These are phyloP conservation scores for Mystacides longicornis DNA, from an alignment of 2,888 invertebrate genomes.

Conservation along the genomic window DNA sequence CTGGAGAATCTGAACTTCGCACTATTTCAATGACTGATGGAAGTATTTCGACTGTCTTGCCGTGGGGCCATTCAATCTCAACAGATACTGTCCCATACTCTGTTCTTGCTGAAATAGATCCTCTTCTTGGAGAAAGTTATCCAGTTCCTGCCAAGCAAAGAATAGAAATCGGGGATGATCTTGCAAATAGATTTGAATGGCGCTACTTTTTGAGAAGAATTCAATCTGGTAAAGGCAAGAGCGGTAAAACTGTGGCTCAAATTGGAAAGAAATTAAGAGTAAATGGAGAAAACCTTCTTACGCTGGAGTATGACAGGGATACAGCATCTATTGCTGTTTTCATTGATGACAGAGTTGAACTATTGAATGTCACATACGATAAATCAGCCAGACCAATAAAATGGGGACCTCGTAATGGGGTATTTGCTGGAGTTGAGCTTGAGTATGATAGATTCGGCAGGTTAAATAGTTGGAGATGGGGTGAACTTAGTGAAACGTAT, in stretches of 20 bases:
- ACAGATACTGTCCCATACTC: conserved; percentile 90
- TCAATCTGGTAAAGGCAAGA: conserved; percentile 54
- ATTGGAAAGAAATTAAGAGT: conserved; percentile 80
- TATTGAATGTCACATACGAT: conserved; percentile 82
- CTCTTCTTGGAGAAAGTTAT: conserved; percentile 81
- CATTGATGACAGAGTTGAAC: conserved; percentile 79
- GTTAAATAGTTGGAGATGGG: conserved; percentile 87
- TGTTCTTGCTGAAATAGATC: conserved; percentile 80
- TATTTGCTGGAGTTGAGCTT: conserved; percentile 82
- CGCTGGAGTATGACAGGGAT: conserved; percentile 85
- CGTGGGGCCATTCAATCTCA: conserved; percentile 82
- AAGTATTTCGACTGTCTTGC: conserved; percentile 69
- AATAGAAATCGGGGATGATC: conserved; percentile 81
- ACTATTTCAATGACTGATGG: conserved; percentile 77
- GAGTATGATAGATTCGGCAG: conserved; percentile 89
- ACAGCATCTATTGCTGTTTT: conserved; percentile 79
- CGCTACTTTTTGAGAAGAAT: conserved; percentile 80
- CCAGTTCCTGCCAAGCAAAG: conserved; percentile 87
- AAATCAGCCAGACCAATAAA: conserved; percentile 76
- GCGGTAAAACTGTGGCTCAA: conserved; percentile 66
- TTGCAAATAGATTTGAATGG: conserved; percentile 94
- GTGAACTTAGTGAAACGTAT: conserved; percentile 82
- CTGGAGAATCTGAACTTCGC: conserved; percentile 75
- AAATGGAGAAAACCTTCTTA: conserved; percentile 85
- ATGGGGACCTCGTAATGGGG: conserved; percentile 78